phyloP scores from a whole-genome alignment of 1,140 invertebrate genomes.

The Pygmarrhopalites habei region DNA sequence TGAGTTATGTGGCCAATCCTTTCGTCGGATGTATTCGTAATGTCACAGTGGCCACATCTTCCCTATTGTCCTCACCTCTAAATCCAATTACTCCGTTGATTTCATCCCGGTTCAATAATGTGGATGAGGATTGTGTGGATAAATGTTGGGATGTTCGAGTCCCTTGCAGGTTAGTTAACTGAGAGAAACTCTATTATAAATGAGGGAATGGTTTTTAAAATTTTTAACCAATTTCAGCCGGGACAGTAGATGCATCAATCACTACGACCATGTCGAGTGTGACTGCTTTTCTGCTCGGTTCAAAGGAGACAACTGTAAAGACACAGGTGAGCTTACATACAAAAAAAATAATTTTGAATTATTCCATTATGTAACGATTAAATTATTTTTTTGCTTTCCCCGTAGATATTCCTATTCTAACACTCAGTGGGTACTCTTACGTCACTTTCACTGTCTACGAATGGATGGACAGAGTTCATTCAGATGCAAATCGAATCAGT shows the following conservation, averaged over 20 bases:
- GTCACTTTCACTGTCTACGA: conserved; percentile 86
- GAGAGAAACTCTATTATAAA: no score
- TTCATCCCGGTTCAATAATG: conserved; percentile 75
- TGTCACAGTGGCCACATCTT: conserved; percentile 63
- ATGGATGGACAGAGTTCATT: conserved; percentile 83
- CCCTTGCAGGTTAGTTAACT: no score
- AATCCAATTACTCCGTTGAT: conserved; percentile 69
- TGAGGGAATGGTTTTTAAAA: no score
- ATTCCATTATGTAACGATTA: neutral
- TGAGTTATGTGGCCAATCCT: conserved; percentile 83
- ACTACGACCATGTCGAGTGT: conserved; percentile 75
- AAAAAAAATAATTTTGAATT: neutral
- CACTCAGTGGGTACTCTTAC: conserved; percentile 80
- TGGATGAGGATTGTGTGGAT: conserved; percentile 72
- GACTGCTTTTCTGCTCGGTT: conserved; percentile 86
- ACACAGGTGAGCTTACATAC: conserved; percentile 83
- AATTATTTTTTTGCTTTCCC: neutral
- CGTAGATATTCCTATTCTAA: conserved; percentile 74
- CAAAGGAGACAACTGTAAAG: conserved; percentile 82
- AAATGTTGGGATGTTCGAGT: conserved; percentile 48
- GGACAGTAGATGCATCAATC: conserved; percentile 76
- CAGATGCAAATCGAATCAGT: conserved; percentile 74
- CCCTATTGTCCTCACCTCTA: conserved; percentile 48
- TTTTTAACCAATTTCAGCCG: no score
- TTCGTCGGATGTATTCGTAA: conserved; percentile 85